Evolutionary conservation across 2,113 vertebrate species (phyloP), one percentile per base, ranked within the genome.

Genomic region (Gopherus flavomarginatus): DNA sequence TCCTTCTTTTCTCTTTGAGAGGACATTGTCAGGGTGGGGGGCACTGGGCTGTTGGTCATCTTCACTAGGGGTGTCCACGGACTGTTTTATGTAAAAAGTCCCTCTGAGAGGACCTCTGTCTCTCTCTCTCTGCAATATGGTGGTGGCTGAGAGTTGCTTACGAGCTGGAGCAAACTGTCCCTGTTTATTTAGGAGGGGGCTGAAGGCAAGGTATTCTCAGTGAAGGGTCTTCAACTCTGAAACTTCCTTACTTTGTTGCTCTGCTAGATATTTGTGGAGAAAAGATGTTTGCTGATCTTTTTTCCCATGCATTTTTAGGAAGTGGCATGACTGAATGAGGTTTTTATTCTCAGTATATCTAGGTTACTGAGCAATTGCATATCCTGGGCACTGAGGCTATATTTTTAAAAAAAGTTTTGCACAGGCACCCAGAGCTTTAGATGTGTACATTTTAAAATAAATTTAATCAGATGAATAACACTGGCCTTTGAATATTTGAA

Each of bases 401-500:
- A 6, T 35, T 65, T 26, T 59, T 35, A 1, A 27, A 31, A 19
- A 35, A 87, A 31, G 10, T 88, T 89, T 85, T 80, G 83, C 81
- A 95, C 77, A 96, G 90, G 85, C 83, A 94, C 49, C 24, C 49
- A 88, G 9, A 86, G 85, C 49, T 95, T 96, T 90, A 90, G 85
- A 93, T 86, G 47, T 54, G 52, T 65, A 38, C 83, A 29, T 92
- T 96, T 77, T 89, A 84, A 93, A 93, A 96, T 96, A 95, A 95
- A 96, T 24, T 93, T 35, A 26, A 92, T 94, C 53, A 94, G 90
- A 89, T 38, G 78, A 88, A 78, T 69, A 95, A 89, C 89, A 94
- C 85, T 44, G 49, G 7, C 31, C 69, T 82, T 90, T 49, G 47
- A 49, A 49, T 49, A 49, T 95, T 80, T 62, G 49, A 89, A 90